Evolutionary conservation across 2,888 invertebrate species (phyloP).

Genomic region (Phyto melanocephala): DNA sequence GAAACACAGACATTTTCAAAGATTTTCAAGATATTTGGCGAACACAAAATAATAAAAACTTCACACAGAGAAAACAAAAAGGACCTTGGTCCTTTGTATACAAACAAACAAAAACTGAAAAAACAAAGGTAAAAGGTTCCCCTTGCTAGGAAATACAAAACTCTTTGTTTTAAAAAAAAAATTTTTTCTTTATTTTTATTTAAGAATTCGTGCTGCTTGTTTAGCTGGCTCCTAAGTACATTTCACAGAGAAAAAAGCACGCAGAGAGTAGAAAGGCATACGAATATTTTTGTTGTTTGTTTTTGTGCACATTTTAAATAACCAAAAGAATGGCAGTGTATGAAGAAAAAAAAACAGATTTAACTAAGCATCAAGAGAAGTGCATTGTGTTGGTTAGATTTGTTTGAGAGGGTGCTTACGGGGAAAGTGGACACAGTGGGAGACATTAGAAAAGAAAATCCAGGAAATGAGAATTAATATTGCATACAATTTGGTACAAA

Average conservation of each 20-base stretch:
- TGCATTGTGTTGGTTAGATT: neutral
- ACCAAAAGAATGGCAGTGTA: neutral
- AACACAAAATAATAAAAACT: neutral
- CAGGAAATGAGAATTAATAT: too few relatives aligned
- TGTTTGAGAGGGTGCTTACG: too few relatives aligned
- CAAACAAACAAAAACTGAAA: neutral
- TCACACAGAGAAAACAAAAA: neutral
- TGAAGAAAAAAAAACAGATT: constrained; percentile 3
- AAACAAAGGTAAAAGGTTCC: constrained; percentile 3
- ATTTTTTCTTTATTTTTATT: neutral
- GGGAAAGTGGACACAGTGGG: too few relatives aligned
- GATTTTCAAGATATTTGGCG: neutral
- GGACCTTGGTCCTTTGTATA: constrained; percentile 27
- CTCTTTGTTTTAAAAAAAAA: neutral
- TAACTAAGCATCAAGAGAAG: constrained; percentile 14
- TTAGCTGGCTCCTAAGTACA: neutral
- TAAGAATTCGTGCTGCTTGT: constrained; percentile 4
- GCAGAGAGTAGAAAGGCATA: neutral
- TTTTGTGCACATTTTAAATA: neutral
- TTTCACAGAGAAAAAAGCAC: too few relatives aligned
- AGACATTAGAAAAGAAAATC: too few relatives aligned
- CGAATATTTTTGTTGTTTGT: neutral
- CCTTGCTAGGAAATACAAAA: constrained; percentile 11
- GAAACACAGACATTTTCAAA: neutral
- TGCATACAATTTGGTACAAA: too few relatives aligned